phyloP scores from a whole-genome alignment of 2,888 invertebrate genomes.

The Argyra leucocephala region DNA sequence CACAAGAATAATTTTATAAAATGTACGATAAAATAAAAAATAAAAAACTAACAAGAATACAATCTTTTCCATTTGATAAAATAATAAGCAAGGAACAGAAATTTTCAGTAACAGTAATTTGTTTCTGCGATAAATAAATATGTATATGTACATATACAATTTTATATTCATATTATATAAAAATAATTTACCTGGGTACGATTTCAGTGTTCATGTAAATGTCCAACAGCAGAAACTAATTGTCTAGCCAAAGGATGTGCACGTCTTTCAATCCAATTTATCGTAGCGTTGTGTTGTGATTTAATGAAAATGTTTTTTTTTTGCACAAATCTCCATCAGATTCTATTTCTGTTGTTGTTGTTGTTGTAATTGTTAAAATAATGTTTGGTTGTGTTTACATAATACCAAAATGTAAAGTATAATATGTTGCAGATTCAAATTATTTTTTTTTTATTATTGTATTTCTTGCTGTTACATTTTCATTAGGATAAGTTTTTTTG shows the following conservation, averaged over 20 bases:
- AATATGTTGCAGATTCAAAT: neutral
- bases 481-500: neutral
- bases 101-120: neutral
- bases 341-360: slow-evolving; percentile 63
- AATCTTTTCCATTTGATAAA: slow-evolving; percentile 68
- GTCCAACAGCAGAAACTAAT: slow-evolving; percentile 56
- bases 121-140: neutral
- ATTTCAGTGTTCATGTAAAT: slow-evolving; percentile 59
- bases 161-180: neutral
- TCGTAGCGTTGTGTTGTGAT: slow-evolving; percentile 46
- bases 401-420: no score
- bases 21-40: no score
- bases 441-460: neutral
- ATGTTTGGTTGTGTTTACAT: slow-evolving; percentile 53
- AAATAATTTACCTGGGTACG: slow-evolving; percentile 51
- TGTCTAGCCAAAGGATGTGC: slow-evolving; percentile 53
- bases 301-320: no score
- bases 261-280: slow-evolving; percentile 49
- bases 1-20: no score
- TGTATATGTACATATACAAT: neutral
- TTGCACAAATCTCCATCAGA: slow-evolving; percentile 61
- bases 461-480: neutral
- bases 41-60: slow-evolving; percentile 45
- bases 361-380: no score
- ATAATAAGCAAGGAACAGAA: neutral